Evolutionary conservation across 2,797 vertebrate species (phyloP), one percentile per base, ranked within the genome.

Genomic region (Cyprinella venusta): DNA sequence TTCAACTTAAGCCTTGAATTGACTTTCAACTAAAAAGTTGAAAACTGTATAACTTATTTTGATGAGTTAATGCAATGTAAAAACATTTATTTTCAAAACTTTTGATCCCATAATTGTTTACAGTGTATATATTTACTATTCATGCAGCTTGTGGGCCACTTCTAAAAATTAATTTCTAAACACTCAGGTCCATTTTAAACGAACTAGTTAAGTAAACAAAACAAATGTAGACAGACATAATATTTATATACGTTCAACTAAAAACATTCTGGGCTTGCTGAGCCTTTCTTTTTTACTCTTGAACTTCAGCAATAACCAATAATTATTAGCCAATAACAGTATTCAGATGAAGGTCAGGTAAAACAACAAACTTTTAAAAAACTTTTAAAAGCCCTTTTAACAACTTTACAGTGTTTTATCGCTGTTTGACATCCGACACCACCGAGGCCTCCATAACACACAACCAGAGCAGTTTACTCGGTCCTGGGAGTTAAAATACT

Each of bases 371-470:
- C 16, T 64, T 63, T 81, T 5, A 63, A 50, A 50, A 19, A 4
- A 18, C 13, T 38, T 33, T n/a, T n/a, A 50, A 24, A 50, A 64
- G 1, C 18, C 2, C 0, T 12, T n/a, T 38, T 13, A 56, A 67
- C 40, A 36, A 56, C 26, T 82, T 54, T 40, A 65, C 80, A 30
- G 18, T 15, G 0, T 67, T 84, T 72, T 63, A 56, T 67, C n/a
- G 36, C 45, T 30, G 67, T 79, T 90, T 84, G 92, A 94, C 93
- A 95, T 91, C 91, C 91, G 93, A 95, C 93, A 94, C 94, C 92
- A 89, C 83, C 61, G 90, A 93, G 94, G 94, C 93, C 93, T 90
- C 79, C 84, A 65, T 83, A 87, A 88, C 90, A 88, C 79, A 82
- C 76, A 81, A 81, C 65, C 77, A 50, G 45, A 59, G 75, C 33